A percentile compares a stretch with the other conserved stretches of the same genome.
Evolutionary conservation across 2,113 vertebrate species (phyloP).

Genomic region (Lontra canadensis): DNA sequence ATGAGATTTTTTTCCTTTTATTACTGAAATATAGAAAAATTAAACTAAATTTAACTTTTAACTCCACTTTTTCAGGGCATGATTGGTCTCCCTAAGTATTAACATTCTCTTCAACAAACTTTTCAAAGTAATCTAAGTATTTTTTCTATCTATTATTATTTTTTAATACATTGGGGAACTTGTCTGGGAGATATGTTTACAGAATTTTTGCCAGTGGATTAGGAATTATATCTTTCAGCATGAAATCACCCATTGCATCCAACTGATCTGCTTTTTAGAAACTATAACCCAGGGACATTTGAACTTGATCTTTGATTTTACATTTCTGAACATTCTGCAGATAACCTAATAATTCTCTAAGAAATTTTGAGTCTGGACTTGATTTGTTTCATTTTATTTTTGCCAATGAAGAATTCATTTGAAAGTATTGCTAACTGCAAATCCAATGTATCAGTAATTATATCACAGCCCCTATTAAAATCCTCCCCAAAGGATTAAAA

Average conservation of each 20-base stretch:
- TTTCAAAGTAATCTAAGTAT: background rate
- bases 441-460: background rate
- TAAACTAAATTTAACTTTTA: slow-evolving; percentile 15
- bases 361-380: background rate
- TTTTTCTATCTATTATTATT: background rate
- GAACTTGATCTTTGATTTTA: slow-evolving; percentile 37
- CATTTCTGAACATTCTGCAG: background rate
- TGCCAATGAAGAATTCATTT: background rate
- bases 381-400: background rate
- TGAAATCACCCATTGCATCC: background rate
- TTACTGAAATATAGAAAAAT: background rate
- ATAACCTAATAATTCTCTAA: background rate
- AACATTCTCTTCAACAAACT: background rate
- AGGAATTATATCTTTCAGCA: background rate
- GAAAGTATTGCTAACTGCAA: background rate
- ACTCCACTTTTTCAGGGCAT: background rate
- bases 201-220: background rate
- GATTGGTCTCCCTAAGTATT: background rate
- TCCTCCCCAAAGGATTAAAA: background rate
- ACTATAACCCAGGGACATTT: background rate
- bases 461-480: background rate
- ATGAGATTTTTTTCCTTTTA: background rate
- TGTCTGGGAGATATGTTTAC: background rate
- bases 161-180: background rate
- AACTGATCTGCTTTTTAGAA: background rate